These are phyloP conservation scores for Athetis lepigone DNA, from an alignment of 2,888 invertebrate species.

Conservation along the genomic window DNA sequence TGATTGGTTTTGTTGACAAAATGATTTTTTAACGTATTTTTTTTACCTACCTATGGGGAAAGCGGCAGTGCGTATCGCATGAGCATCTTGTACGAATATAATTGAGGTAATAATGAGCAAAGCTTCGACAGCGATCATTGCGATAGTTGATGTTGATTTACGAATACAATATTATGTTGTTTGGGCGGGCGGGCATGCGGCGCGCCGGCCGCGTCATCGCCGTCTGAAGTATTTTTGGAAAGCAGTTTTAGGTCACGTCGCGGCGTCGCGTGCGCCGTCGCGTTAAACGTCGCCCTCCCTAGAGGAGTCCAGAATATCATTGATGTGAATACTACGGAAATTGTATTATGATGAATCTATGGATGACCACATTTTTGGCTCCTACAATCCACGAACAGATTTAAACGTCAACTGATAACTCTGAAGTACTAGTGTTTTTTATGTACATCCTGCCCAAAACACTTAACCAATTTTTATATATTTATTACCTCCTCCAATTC, in stretches of 20 bases:
- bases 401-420: background rate
- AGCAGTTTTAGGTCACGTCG: conserved; percentile 87
- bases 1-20: conserved; percentile 36
- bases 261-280: conserved; percentile 67
- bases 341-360: conserved; percentile 28
- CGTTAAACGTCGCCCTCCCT: conserved; percentile 62
- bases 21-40: conserved; percentile 18
- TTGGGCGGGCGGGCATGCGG: conserved; percentile 73
- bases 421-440: background rate
- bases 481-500: conserved; percentile 59
- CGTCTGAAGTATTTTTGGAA: conserved; percentile 89
- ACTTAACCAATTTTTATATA: background rate
- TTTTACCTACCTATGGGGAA: conserved; percentile 80
- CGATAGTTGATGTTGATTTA: conserved; percentile 66
- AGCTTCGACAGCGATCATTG: conserved; percentile 62
- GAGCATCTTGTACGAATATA: conserved; percentile 37
- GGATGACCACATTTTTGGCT: conserved; percentile 8
- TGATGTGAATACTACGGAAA: conserved; percentile 34
- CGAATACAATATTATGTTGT: conserved; percentile 59
- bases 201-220: conserved; percentile 74
- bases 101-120: conserved; percentile 61
- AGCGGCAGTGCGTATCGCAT: conserved; percentile 66
- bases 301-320: conserved; percentile 26
- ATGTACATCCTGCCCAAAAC: background rate
- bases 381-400: background rate